These are phyloP conservation scores for Cephalotes varians DNA, from an alignment of 2,888 invertebrate species.

Conservation along the genomic window DNA sequence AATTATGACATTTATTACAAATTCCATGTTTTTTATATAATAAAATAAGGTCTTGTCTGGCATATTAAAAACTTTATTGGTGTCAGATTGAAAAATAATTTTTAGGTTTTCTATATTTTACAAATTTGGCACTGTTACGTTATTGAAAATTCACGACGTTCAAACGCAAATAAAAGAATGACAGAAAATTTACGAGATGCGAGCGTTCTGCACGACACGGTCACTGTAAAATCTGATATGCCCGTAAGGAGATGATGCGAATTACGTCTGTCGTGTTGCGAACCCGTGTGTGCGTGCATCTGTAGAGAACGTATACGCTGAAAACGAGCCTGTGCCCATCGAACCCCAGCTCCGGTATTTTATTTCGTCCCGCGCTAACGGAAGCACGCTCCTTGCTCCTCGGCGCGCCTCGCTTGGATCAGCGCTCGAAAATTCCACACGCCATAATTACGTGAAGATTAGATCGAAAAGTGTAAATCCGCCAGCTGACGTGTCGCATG, in stretches of 20 bases:
- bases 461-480: slow-evolving; percentile 54
- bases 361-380: slow-evolving; percentile 79
- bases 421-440: slow-evolving; percentile 43
- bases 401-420: slow-evolving; percentile 49
- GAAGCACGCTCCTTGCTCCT: slow-evolving; percentile 80
- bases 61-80: background rate
- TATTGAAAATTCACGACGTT: background rate
- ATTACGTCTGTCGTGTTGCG: slow-evolving; percentile 31
- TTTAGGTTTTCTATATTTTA: background rate
- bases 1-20: background rate
- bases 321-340: slow-evolving; percentile 77
- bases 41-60: background rate
- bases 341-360: slow-evolving; percentile 83
- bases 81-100: background rate
- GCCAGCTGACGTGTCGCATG: slow-evolving; percentile 46
- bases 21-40: background rate
- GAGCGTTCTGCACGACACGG: slow-evolving; percentile 8
- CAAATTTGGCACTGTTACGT: background rate
- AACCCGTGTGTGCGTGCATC: slow-evolving; percentile 6
- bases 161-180: background rate
- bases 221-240: slow-evolving; percentile 51
- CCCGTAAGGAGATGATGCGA: slow-evolving; percentile 44
- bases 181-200: slow-evolving; percentile 4
- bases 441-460: slow-evolving; percentile 46
- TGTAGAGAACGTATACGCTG: slow-evolving; percentile 41